phyloP scores from a whole-genome alignment of 2,888 invertebrate genomes.

The Eupithecia pulchellata region DNA sequence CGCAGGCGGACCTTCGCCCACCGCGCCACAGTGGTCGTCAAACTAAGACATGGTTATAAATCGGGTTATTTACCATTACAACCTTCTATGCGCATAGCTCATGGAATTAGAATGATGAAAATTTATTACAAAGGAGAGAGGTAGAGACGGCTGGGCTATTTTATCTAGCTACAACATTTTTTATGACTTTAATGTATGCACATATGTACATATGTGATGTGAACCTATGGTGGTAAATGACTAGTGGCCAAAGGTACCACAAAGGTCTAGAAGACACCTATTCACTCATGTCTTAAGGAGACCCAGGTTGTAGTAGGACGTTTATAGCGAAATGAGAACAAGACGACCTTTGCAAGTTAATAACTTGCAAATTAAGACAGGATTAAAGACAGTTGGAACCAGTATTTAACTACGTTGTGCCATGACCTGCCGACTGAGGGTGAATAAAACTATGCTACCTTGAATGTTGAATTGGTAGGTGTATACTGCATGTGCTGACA shows the following conservation, averaged over 20 bases:
- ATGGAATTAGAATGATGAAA: not conserved
- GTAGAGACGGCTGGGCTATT: no score
- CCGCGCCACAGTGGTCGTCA: no score
- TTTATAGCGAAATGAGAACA: constrained; percentile 6
- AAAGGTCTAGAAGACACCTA: not conserved
- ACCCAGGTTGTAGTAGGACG: not conserved
- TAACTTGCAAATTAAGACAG: not conserved
- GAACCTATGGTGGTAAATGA: not conserved
- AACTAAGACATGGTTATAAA: not conserved
- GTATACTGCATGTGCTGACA: not conserved
- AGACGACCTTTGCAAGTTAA: constrained; percentile 6
- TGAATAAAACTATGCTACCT: constrained; percentile 45
- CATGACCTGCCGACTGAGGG: constrained; percentile 57
- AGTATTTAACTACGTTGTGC: constrained; percentile 43
- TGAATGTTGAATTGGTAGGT: not conserved
- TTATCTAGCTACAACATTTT: no score
- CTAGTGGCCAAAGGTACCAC: not conserved
- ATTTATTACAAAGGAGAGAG: no score
- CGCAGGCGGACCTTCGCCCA: no score
- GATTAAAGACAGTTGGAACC: constrained; percentile 22
- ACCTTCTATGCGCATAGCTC: not conserved
- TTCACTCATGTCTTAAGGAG: not conserved
- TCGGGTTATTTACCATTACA: not conserved
- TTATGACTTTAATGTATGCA: no score
- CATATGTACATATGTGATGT: no score